phyloP scores from a whole-genome alignment of 2,113 vertebrate species.

The Ictalurus furcatus region DNA sequence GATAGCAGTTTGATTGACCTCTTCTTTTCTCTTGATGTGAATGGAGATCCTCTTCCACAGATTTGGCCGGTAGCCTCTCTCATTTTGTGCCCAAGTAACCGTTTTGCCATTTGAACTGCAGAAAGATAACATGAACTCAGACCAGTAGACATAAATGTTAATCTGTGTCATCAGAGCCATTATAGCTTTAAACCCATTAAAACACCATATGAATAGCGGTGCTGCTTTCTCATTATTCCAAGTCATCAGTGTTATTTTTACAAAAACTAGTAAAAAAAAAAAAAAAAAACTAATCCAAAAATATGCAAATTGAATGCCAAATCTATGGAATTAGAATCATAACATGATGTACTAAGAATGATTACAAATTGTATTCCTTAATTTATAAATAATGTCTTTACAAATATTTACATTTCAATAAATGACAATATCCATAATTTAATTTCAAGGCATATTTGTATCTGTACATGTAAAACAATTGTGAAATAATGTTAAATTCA shows the following conservation, averaged over 20 bases:
- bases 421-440: not conserved
- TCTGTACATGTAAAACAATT: not conserved
- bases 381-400: not conserved
- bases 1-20: constrained; percentile 90
- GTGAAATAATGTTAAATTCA: not conserved
- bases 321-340: not conserved
- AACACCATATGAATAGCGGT: not conserved
- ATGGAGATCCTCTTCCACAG: constrained; percentile 94
- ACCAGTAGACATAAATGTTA: not conserved
- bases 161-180: not conserved
- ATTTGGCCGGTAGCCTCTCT: constrained; percentile 85
- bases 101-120: constrained; percentile 94
- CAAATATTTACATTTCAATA: not conserved
- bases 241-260: not conserved
- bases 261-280: not conserved
- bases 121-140: constrained; percentile 26
- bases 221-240: not conserved
- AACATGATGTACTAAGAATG: not conserved
- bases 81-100: constrained; percentile 88
- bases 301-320: not conserved
- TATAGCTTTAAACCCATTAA: not conserved
- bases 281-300: not conserved
- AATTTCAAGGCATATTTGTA: not conserved
- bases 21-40: constrained; percentile 93
- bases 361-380: not conserved